Evolutionary conservation across 2,888 invertebrate species (phyloP).

Genomic region (Teinopalpus imperialis): DNA sequence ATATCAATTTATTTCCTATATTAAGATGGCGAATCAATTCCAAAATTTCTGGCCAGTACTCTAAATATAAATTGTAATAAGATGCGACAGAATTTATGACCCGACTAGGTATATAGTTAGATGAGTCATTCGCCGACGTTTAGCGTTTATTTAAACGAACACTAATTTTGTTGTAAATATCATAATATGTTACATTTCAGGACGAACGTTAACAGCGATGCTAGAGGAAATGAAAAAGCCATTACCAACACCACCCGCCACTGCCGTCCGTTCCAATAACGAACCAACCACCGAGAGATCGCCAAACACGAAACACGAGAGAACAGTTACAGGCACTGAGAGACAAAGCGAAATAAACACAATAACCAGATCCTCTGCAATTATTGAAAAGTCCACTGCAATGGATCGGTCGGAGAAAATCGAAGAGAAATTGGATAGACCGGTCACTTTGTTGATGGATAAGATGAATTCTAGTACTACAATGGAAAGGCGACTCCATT

Average conservation of each 20-base stretch:
- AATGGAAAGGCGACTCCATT: constrained; percentile 57
- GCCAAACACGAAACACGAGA: constrained; percentile 37
- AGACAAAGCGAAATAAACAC: constrained; percentile 41
- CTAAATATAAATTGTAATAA: too few species aligned
- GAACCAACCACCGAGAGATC: constrained; percentile 37
- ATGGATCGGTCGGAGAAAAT: constrained; percentile 48
- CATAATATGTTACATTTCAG: constrained; percentile 45
- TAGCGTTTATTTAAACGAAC: too few species aligned
- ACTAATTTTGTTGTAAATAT: too few species aligned
- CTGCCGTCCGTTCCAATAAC: constrained; percentile 39
- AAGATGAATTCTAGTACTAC: constrained; percentile 43
- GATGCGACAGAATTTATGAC: too few species aligned
- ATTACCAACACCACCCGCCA: too few species aligned
- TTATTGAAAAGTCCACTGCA: constrained; percentile 43
- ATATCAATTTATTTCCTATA: too few species aligned
- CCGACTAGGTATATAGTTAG: too few species aligned
- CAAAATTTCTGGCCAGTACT: too few species aligned
- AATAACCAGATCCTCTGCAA: constrained; percentile 34
- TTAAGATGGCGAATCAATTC: too few species aligned
- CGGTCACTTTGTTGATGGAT: constrained; percentile 28
- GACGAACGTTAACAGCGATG: constrained; percentile 67
- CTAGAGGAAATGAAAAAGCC: constrained; percentile 68
- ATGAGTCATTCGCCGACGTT: too few species aligned
- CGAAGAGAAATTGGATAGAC: constrained; percentile 40
- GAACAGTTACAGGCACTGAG: constrained; percentile 35